Evolutionary conservation across 2,113 vertebrate genomes (phyloP), one percentile per base, ranked within the genome.

Genomic region (Actinemys pallida): DNA sequence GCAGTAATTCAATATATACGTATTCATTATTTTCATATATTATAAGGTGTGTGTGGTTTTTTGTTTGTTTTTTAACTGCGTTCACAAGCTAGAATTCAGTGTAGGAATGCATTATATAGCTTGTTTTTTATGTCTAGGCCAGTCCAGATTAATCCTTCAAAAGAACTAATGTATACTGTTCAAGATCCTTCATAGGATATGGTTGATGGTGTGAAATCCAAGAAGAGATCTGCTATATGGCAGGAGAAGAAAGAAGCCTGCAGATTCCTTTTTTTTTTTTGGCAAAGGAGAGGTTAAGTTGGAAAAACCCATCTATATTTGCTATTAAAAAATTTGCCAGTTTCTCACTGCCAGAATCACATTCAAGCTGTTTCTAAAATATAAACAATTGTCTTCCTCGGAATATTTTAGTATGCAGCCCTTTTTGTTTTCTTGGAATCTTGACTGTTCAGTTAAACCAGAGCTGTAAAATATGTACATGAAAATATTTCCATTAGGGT

Each of bases 41-140:
- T 88, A 80, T 56, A 89, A 83, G 83, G 87, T 85, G 50, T 91
- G 86, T 89, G 95, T 88, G 84, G 81, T 95, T 94, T 83, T 82
- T 93, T 93, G 90, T 95, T 95, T 87, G 96, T 95, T 95, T 90
- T 39, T 93, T 86, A 83, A 47, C 82, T 81, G 88, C 35, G 90
- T 85, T 90, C 91, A 96, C 65, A 95, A 93, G 87, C 89, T 93
- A 95, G 92, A 98, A 96, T 95, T 96, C 90, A 95, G 88, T 87
- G 90, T 90, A 91, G 87, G 81, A 96, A 96, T 97, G 96, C 86
- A 91, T 52, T 97, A 94, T 97, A 94, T 95, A 76, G 95, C 82
- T 95, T 90, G 90, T 1, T 87, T 94, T 89, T 97, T 95, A 93
- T 94, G 87, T 97, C 91, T 92, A 90, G 93, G 54, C 78, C 0